phyloP scores from a whole-genome alignment of 2,888 invertebrate species.

The Phaonia tiefii region DNA sequence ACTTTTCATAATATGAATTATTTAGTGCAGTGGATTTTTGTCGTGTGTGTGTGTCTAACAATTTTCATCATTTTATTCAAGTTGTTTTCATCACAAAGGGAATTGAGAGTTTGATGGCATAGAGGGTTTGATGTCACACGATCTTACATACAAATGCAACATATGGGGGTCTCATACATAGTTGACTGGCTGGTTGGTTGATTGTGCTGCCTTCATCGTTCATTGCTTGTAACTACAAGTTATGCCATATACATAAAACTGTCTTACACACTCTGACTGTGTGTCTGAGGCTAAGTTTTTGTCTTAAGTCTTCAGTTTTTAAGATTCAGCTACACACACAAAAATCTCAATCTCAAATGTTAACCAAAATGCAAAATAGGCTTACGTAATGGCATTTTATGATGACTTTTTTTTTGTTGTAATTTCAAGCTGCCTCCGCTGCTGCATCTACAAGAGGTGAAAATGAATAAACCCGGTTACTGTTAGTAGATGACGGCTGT shows the following conservation, averaged over 20 bases:
- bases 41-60: too few relatives aligned
- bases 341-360: conserved; percentile 18
- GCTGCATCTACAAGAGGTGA: conserved; percentile 2
- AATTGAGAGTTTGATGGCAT: too few relatives aligned
- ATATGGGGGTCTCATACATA: too few relatives aligned
- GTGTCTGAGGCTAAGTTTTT: too few relatives aligned
- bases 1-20: too few relatives aligned
- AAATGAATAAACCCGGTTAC: conserved; percentile 31
- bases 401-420: conserved; percentile 24
- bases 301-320: too few relatives aligned
- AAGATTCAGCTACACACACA: not conserved
- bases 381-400: conserved; percentile 54
- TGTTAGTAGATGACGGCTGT: not conserved
- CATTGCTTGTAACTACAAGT: not conserved
- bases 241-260: conserved; percentile 13
- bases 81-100: too few relatives aligned
- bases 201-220: not conserved
- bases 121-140: too few relatives aligned
- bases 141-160: too few relatives aligned
- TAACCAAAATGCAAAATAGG: conserved; percentile 43
- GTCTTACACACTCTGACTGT: not conserved
- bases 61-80: too few relatives aligned
- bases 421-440: not conserved
- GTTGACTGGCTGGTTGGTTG: conserved; percentile 2
- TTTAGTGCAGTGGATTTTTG: too few relatives aligned